phyloP scores from a whole-genome alignment of 2,113 vertebrate genomes.

The Sander vitreus region DNA sequence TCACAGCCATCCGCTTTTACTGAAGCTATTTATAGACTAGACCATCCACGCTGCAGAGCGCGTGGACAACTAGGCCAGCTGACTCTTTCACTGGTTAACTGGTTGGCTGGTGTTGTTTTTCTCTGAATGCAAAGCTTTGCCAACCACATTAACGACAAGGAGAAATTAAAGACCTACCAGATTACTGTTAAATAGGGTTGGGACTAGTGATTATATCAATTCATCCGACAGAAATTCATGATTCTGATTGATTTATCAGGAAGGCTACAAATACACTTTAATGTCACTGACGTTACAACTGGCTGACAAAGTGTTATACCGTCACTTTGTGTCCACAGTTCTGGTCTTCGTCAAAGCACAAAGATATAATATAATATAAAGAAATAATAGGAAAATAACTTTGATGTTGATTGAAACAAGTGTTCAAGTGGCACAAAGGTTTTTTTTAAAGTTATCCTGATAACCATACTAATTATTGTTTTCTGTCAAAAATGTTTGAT shows the following conservation, averaged over 20 bases:
- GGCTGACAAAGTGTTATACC: background rate
- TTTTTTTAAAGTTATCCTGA: no score
- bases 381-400: no score
- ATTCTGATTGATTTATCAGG: background rate
- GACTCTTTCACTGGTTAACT: background rate
- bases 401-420: no score
- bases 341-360: constrained; percentile 12
- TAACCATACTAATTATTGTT: no score
- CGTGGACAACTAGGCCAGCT: background rate
- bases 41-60: background rate
- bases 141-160: background rate
- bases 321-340: background rate
- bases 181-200: no score
- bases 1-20: constrained; percentile 13
- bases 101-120: background rate
- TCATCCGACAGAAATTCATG: background rate
- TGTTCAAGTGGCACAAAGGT: no score
- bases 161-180: background rate
- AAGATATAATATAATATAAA: no score
- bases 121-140: background rate
- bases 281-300: background rate
- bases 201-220: background rate
- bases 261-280: background rate
- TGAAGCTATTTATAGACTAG: constrained; percentile 59
- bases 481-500: no score